Conservation (phyloP, 2,888 invertebrate genomes). For the Eupithecia insigniata region DNA sequence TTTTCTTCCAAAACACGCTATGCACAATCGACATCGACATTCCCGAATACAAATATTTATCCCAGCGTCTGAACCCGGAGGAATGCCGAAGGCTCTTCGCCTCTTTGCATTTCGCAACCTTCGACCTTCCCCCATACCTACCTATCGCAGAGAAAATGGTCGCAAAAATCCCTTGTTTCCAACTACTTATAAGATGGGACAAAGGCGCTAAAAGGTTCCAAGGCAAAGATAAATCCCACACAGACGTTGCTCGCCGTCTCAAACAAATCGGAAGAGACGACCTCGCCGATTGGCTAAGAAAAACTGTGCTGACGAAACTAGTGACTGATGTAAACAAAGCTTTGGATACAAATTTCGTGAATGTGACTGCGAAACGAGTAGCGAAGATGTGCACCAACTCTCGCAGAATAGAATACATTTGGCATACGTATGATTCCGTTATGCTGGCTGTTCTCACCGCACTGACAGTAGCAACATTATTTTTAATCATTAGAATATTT, state of each 20-base stretch:
- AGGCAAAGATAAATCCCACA: conserved; percentile 84
- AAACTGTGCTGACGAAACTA: conserved; percentile 81
- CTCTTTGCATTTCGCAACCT: conserved; percentile 78
- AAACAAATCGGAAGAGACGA: conserved; percentile 83
- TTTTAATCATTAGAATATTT: conserved; percentile 30
- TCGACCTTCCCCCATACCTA: conserved; percentile 55
- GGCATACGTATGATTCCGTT: conserved; percentile 59
- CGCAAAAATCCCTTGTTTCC: conserved; percentile 81
- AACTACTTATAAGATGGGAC: conserved; percentile 85
- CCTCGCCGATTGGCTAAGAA: conserved; percentile 86
- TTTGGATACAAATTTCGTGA: conserved; percentile 46
- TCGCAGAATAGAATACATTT: conserved; percentile 46
- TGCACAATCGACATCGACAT: conserved; percentile 65
- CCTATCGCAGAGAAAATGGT: conserved; percentile 66
- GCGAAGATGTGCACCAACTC: conserved; percentile 41
- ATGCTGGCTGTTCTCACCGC: conserved; percentile 49
- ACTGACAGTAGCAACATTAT: conserved; percentile 45
- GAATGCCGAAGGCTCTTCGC: conserved; percentile 85
- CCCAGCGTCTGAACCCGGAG: conserved; percentile 80
- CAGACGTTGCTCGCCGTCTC: conserved; percentile 80
- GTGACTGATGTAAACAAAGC: conserved; percentile 74
- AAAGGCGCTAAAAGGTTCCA: conserved; percentile 62
- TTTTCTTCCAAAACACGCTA: conserved; percentile 41
- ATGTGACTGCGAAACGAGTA: conserved; percentile 34
- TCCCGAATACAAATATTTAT: conserved; percentile 73